Evolutionary conservation across 1,140 invertebrate species (phyloP).

Genomic region (Drosophila obscura): DNA sequence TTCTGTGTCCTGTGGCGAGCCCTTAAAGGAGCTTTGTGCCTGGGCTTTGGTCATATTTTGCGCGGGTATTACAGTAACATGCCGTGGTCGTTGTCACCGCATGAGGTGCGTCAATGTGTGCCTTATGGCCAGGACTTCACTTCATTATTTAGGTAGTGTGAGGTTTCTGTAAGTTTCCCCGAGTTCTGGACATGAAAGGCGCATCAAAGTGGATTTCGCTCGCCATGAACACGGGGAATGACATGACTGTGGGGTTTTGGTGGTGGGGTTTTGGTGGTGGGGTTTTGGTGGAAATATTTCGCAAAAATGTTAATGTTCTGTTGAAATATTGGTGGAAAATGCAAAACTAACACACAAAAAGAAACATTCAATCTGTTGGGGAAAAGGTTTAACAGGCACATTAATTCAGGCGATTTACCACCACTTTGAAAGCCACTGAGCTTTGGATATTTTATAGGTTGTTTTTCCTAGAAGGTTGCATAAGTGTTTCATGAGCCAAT

Average conservation of each 20-base stretch:
- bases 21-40: slow-evolving; percentile 64
- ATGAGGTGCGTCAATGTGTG: slow-evolving; percentile 75
- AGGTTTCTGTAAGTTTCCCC: slow-evolving; percentile 54
- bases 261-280: neutral
- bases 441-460: too few relatives aligned
- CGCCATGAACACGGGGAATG: neutral
- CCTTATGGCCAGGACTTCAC: slow-evolving; percentile 29
- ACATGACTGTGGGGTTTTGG: too few relatives aligned
- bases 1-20: slow-evolving; percentile 69
- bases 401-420: slow-evolving; percentile 33
- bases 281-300: slow-evolving; percentile 41
- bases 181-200: slow-evolving; percentile 40
- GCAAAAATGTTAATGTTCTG: slow-evolving; percentile 55
- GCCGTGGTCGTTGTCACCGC: slow-evolving; percentile 63
- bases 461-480: too few relatives aligned
- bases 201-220: slow-evolving; percentile 48
- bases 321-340: slow-evolving; percentile 49
- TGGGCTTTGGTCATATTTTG: slow-evolving; percentile 69
- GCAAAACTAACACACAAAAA: slow-evolving; percentile 29
- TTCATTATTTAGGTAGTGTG: slow-evolving; percentile 29
- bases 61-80: slow-evolving; percentile 49
- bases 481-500: too few relatives aligned
- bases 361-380: slow-evolving; percentile 30
- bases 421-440: slow-evolving; percentile 12
- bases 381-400: slow-evolving; percentile 28